A percentile compares a stretch with the other conserved stretches of the same genome.
Conservation (phyloP, 92 coral and sea anemone genomes). For the Galaxea fascicularis region DNA sequence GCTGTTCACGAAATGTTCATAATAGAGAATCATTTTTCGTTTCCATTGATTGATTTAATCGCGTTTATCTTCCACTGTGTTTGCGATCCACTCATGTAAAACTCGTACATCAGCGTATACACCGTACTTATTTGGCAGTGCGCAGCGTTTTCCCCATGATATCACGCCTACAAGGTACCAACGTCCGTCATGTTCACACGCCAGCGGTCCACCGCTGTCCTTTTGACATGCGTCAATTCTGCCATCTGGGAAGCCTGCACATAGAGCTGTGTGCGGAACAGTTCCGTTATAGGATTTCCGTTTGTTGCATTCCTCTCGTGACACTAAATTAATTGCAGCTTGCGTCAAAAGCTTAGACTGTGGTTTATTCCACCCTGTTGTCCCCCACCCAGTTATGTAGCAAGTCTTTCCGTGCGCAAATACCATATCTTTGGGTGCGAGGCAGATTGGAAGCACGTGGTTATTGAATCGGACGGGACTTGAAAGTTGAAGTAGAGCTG, state of each 20-base stretch:
- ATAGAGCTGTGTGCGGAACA: conserved; percentile 60
- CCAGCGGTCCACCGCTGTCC: conserved; percentile 79
- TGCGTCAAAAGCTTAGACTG: conserved; percentile 45
- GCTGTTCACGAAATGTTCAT: not conserved
- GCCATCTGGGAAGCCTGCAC: conserved; percentile 71
- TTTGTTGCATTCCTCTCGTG: conserved; percentile 62
- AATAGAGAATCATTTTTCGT: not conserved
- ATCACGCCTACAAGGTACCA: conserved; percentile 74
- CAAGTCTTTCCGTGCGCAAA: conserved; percentile 62
- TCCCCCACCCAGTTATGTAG: conserved; percentile 77
- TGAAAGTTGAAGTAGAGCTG: conserved; percentile 66
- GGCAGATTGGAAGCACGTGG: conserved; percentile 67
- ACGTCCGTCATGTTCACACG: conserved; percentile 63
- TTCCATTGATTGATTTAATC: not conserved
- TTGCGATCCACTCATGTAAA: conserved; percentile 54
- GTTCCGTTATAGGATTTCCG: conserved; percentile 65
- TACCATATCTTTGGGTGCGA: conserved; percentile 23
- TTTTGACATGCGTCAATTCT: conserved; percentile 71
- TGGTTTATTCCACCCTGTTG: conserved; percentile 66
- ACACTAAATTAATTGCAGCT: conserved; percentile 58
- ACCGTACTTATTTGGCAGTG: conserved; percentile 68
- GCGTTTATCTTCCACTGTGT: not conserved
- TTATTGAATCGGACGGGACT: conserved; percentile 50
- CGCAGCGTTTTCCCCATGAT: conserved; percentile 75
- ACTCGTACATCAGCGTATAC: conserved; percentile 67